Conservation (phyloP, 1,140 invertebrate species). For the Drosophila bocki region DNA sequence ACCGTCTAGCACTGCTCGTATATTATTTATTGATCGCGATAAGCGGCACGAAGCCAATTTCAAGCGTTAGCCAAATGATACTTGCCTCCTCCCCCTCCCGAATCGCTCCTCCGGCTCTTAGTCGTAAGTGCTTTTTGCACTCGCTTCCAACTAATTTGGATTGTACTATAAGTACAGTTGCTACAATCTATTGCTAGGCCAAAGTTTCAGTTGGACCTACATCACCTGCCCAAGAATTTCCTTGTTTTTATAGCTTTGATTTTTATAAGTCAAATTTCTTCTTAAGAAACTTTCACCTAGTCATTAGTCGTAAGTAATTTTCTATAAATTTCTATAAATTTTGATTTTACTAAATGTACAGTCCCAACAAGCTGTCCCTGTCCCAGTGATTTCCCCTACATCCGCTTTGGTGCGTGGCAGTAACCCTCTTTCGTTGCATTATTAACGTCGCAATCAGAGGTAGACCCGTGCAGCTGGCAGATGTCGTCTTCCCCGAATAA, state of each 20-base stretch:
- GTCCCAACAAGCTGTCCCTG: slow-evolving; percentile 15
- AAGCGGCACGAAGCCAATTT: slow-evolving; percentile 83
- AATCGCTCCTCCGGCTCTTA: slow-evolving; percentile 21
- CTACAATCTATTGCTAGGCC: neutral
- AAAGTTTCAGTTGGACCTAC: neutral
- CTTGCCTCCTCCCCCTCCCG: slow-evolving; percentile 9
- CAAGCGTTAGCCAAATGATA: slow-evolving; percentile 78
- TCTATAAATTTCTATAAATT: neutral
- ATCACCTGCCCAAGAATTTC: neutral
- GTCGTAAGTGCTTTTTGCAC: slow-evolving; percentile 63
- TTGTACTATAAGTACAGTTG: slow-evolving; percentile 30
- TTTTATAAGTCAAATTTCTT: neutral
- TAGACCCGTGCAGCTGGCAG: slow-evolving; percentile 61
- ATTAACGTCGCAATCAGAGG: slow-evolving; percentile 73
- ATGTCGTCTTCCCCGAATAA: slow-evolving; percentile 53
- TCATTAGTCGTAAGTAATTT: neutral
- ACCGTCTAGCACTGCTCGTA: slow-evolving; percentile 63
- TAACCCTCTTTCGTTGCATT: slow-evolving; percentile 40
- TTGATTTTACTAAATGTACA: slow-evolving; percentile 16
- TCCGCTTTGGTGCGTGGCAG: slow-evolving; percentile 73
- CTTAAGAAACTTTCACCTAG: no score
- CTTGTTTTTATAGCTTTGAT: neutral
- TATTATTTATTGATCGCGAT: slow-evolving; percentile 84
- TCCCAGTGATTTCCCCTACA: slow-evolving; percentile 62
- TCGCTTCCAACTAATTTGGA: slow-evolving; percentile 32